Evolutionary conservation across 1,140 invertebrate species (phyloP).

Genomic region (Micrasema longulum): DNA sequence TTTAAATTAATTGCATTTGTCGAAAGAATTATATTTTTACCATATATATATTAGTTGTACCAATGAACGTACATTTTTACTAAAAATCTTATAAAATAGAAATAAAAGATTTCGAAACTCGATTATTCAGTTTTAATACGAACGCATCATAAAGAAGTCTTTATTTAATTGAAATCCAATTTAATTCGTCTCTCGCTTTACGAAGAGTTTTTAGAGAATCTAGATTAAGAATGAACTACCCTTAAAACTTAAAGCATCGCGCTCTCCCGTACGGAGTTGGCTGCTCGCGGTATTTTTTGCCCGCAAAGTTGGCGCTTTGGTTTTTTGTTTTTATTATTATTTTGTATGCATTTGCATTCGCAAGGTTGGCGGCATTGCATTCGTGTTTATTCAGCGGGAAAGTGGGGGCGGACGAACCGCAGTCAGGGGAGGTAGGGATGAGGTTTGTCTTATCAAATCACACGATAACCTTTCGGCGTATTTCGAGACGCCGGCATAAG

Average conservation of each 20-base stretch:
- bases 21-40: too few species aligned
- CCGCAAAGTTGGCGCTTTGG: slow-evolving; percentile 42
- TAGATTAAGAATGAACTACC: too few species aligned
- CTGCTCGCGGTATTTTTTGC: slow-evolving; percentile 47
- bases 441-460: slow-evolving; percentile 52
- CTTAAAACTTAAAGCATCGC: slow-evolving; percentile 16
- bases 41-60: too few species aligned
- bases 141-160: too few species aligned
- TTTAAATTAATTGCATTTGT: too few species aligned
- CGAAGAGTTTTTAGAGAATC: too few species aligned
- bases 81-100: too few species aligned
- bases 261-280: slow-evolving; percentile 28
- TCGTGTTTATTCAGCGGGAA: slow-evolving; percentile 53
- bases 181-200: too few species aligned
- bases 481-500: slow-evolving; percentile 17
- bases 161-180: too few species aligned
- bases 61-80: too few species aligned
- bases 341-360: slow-evolving; percentile 54
- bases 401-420: slow-evolving; percentile 39
- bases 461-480: slow-evolving; percentile 50
- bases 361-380: slow-evolving; percentile 53
- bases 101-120: too few species aligned
- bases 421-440: not conserved
- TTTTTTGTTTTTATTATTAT: slow-evolving; percentile 44
- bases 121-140: too few species aligned